Base-by-base conservation (phyloP, 2,113 vertebrate species). In the Thomomys bottae region DNA sequence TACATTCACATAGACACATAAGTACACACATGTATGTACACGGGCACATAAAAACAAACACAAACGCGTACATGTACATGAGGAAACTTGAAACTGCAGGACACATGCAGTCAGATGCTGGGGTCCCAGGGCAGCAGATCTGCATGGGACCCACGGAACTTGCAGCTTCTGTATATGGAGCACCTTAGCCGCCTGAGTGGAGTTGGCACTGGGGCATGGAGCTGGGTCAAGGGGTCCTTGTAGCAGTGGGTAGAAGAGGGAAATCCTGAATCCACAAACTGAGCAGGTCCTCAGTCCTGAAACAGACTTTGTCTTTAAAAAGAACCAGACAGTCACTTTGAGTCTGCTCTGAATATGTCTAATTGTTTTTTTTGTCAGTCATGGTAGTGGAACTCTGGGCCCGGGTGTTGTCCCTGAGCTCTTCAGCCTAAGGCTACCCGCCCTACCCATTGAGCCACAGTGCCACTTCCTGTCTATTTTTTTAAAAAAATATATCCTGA, bases 211-310 rank as follows among this genome's bases (percentile, higher is more conserved):
- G 7, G 11, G 20, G 23, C 49, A 10, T 18, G 23, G 8, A 17
- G 30, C 6, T 5, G 1, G 30, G 5, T 1, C 5, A 0, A 14
- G 61, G 8, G 34, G 14, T 0, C 34, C 5, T 1, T 14, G 3
- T 9, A 38, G 30, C 18, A 32, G 14, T 28, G 18, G 8, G 17
- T 14, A 61, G 24, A 64, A 15, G 61, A 49, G 12, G 24, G 28
- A n/a, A 26, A n/a, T 12, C 38, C 3, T 8, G 9, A 34, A 7
- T 59, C n/a, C 76, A 2, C 23, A 32, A 0, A n/a, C 0, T 15
- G 21, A 17, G 14, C 8, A 2, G 3, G 20, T 80, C 36, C 45
- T 9, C 8, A 28, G 36, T 73, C 36, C 61, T 3, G 5, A 24
- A 83, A 38, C 4, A 32, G n/a, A 14, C 4, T 2, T 49, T 30